These are phyloP conservation scores for Rhynchomys soricoides DNA, from an alignment of 2,113 vertebrate genomes.

Conservation along the genomic window DNA sequence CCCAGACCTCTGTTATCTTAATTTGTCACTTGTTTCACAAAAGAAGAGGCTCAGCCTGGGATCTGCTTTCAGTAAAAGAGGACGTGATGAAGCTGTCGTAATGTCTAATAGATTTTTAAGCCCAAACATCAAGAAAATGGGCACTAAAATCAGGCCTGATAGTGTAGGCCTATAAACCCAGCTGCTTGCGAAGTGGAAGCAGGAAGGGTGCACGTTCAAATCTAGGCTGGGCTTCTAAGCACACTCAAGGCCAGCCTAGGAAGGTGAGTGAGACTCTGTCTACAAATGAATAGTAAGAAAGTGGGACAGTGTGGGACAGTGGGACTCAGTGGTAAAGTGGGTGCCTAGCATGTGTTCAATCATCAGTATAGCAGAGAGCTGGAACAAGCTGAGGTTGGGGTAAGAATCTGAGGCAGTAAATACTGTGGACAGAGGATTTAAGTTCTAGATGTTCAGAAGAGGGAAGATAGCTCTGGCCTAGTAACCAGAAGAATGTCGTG, in stretches of 20 bases:
- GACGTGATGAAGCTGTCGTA: not conserved
- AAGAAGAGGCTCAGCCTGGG: constrained; percentile 2
- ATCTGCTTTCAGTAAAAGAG: not conserved
- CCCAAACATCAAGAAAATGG: not conserved
- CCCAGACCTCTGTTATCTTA: not conserved
- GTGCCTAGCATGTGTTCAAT: not conserved
- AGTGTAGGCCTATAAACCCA: not conserved
- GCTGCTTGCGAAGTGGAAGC: not conserved
- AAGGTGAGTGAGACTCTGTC: not conserved
- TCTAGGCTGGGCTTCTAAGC: not conserved
- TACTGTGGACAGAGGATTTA: not conserved
- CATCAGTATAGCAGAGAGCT: not conserved
- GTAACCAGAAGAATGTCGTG: not conserved
- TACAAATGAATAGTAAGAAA: not conserved
- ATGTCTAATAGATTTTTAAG: not conserved
- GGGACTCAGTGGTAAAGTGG: not conserved
- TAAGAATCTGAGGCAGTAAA: not conserved
- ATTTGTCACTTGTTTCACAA: not conserved
- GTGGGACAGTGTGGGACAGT: not conserved
- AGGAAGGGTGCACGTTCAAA: not conserved
- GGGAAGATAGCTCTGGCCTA: not conserved
- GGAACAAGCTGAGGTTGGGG: not conserved
- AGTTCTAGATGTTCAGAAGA: not conserved
- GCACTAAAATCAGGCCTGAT: not conserved
- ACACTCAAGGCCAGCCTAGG: not conserved